Conservation (phyloP, 2,888 invertebrate genomes). For the Clostera curtula region DNA sequence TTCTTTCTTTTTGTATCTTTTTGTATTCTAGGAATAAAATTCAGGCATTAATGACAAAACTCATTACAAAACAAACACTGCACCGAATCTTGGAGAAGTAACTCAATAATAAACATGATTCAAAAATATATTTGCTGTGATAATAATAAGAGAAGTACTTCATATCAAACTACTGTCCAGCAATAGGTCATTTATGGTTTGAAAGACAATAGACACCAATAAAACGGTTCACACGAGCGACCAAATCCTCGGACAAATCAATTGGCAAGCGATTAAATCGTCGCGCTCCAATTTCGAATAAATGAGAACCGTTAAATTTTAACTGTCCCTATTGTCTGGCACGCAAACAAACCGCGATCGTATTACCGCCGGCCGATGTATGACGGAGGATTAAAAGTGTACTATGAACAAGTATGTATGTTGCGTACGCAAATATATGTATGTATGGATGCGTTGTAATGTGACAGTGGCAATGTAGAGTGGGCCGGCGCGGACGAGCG, state of each 20-base stretch:
- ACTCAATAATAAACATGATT: too few species aligned
- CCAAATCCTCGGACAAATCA: conserved; percentile 16
- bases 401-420: conserved; percentile 11
- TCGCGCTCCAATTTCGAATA: conserved; percentile 11
- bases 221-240: conserved; percentile 6
- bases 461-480: conserved; percentile 17
- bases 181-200: too few species aligned
- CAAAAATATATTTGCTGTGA: too few species aligned
- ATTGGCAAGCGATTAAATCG: conserved; percentile 20
- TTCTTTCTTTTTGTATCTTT: too few species aligned
- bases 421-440: conserved; percentile 15
- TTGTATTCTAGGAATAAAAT: too few species aligned
- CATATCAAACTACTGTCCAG: too few species aligned
- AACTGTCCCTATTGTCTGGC: conserved; percentile 21
- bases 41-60: too few species aligned
- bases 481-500: conserved; percentile 19
- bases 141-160: too few species aligned
- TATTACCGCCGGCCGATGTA: conserved; percentile 6
- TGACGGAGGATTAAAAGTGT: conserved; percentile 17
- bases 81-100: too few species aligned
- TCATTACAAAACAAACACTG: too few species aligned
- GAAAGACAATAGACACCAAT: conserved; percentile 14
- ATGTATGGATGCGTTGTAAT: conserved; percentile 10
- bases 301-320: conserved; percentile 20
- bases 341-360: conserved; percentile 6